Evolutionary conservation across 2,797 vertebrate species (phyloP).

Genomic region (Pangasius mekongensis): DNA sequence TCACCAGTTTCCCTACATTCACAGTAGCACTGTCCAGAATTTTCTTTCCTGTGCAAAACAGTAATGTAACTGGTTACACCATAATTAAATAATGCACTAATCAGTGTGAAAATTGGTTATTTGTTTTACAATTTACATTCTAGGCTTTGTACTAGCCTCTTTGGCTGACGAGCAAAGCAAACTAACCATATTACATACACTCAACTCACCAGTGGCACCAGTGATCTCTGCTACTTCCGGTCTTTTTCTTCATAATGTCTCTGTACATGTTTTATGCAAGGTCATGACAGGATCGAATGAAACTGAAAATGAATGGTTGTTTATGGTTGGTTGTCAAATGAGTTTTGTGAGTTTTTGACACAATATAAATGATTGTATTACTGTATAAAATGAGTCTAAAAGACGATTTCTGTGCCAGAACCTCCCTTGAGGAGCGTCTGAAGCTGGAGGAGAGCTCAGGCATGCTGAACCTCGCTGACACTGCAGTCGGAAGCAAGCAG

Average conservation of each 20-base stretch:
- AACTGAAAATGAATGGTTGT: neutral
- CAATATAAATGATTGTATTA: neutral
- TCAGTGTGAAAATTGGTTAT: neutral
- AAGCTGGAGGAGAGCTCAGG: conserved; percentile 86
- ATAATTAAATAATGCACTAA: neutral
- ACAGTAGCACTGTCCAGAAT: neutral
- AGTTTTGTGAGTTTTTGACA: neutral
- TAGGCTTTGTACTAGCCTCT: neutral
- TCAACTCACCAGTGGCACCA: neutral
- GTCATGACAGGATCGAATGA: neutral
- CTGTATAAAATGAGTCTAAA: neutral
- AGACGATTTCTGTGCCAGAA: conserved; percentile 70
- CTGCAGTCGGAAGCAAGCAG: conserved; percentile 93
- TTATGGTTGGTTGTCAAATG: neutral
- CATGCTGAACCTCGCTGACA: conserved; percentile 75
- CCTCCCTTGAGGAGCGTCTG: conserved; percentile 91
- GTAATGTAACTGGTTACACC: neutral
- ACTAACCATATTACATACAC: neutral
- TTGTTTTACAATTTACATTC: neutral
- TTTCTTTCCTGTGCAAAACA: neutral
- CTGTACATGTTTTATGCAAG: neutral
- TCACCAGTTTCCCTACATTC: neutral
- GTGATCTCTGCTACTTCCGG: neutral
- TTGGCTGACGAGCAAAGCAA: neutral
- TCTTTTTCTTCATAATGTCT: neutral